These are phyloP conservation scores for Oostethus manadensis DNA, from an alignment of 2,113 vertebrate species.

Conservation along the genomic window DNA sequence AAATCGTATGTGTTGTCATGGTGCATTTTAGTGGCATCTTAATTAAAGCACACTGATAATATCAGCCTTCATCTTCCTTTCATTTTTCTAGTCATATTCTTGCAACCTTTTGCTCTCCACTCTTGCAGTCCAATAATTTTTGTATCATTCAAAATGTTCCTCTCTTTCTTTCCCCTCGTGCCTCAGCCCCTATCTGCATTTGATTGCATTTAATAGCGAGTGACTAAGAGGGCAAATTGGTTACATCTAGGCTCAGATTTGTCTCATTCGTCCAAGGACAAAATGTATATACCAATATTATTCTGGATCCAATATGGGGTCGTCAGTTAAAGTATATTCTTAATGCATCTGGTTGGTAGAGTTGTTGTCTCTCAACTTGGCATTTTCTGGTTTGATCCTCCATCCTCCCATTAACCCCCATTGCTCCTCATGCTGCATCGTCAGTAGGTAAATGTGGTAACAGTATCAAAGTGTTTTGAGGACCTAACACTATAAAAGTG, in stretches of 20 bases:
- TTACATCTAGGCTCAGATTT: conserved; percentile 47
- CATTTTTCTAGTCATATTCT: conserved; percentile 17
- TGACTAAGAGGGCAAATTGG: conserved; percentile 59
- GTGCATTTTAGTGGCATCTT: conserved; percentile 24
- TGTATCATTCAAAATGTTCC: conserved; percentile 43
- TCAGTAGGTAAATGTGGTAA: too few species aligned
- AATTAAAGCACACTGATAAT: conserved; percentile 30
- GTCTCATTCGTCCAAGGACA: conserved; percentile 49
- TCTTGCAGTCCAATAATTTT: conserved; percentile 21
- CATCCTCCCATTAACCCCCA: too few species aligned
- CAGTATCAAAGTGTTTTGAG: too few species aligned
- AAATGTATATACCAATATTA: conserved; percentile 47
- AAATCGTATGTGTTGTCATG: conserved; percentile 17
- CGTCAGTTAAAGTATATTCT: conserved; percentile 12
- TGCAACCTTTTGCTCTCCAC: background rate
- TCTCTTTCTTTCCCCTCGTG: conserved; percentile 36
- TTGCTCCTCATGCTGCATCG: too few species aligned
- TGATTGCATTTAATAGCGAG: conserved; percentile 61
- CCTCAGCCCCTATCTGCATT: conserved; percentile 44
- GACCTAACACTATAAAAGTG: too few species aligned
- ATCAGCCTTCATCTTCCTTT: conserved; percentile 24
- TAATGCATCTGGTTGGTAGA: conserved; percentile 3
- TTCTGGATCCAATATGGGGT: conserved; percentile 15
- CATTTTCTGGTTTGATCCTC: too few species aligned
- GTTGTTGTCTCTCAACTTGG: too few species aligned